Conservation (phyloP, 2,797 vertebrate species). For the Lepilemur septentrionalis region DNA sequence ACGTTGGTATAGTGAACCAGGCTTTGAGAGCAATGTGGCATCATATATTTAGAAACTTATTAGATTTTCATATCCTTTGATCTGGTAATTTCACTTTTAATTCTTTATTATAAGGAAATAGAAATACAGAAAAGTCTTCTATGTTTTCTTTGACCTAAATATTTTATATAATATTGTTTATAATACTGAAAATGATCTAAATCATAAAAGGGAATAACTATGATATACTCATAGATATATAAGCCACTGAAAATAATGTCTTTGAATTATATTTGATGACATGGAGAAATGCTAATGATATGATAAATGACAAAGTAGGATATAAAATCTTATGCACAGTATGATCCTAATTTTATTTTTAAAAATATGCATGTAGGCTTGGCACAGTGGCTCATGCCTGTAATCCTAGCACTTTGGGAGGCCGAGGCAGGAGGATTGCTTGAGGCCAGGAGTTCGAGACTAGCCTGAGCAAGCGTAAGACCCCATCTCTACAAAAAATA, state of each 20-base stretch:
- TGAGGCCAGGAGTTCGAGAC: not conserved
- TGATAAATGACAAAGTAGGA: constrained; percentile 28
- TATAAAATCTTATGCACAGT: not conserved
- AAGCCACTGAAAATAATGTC: not conserved
- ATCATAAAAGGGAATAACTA: not conserved
- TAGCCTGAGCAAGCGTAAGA: not conserved
- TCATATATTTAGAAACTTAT: not conserved
- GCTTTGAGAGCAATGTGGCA: not conserved
- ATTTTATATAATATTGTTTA: not conserved
- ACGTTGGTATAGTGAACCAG: not conserved
- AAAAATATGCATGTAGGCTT: not conserved
- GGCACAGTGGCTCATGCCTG: not conserved
- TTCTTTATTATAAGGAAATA: constrained; percentile 21
- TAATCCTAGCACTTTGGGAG: not conserved
- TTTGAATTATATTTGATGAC: constrained; percentile 12
- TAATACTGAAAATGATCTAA: constrained; percentile 30
- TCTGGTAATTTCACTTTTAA: constrained; percentile 30
- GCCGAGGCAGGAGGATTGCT: not conserved
- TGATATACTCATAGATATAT: not conserved
- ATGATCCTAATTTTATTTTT: constrained; percentile 38
- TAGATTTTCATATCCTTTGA: not conserved
- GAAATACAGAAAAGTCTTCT: constrained; percentile 1
- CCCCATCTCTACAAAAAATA: not conserved
- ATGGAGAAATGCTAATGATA: constrained; percentile 24
- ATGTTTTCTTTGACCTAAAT: constrained; percentile 22